These are phyloP conservation scores for Drosophila arawakana DNA, from an alignment of 1,140 invertebrate genomes.

Conservation along the genomic window DNA sequence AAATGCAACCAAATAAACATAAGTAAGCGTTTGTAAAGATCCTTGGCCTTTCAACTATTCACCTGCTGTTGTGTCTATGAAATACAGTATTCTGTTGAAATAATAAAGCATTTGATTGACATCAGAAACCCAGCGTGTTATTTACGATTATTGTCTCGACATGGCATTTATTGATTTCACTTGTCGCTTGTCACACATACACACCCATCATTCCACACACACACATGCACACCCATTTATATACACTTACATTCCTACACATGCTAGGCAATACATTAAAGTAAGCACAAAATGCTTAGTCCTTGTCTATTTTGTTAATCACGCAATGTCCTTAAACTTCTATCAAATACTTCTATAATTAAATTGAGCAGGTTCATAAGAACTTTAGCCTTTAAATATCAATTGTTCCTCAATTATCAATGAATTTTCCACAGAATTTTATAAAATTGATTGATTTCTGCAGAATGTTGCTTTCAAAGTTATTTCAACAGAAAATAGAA, in stretches of 20 bases:
- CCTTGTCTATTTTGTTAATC: conserved; percentile 43
- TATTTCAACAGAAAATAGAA: no score
- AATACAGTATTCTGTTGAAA: conserved; percentile 48
- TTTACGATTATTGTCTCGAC: conserved; percentile 63
- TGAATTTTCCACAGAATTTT: conserved; percentile 7
- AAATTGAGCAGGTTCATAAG: conserved; percentile 9
- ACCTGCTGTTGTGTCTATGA: conserved; percentile 4
- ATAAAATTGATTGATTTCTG: background rate
- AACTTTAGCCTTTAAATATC: conserved; percentile 17
- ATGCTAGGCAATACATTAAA: conserved; percentile 2
- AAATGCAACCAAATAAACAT: conserved; percentile 23
- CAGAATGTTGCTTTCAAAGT: no score
- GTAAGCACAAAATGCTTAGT: conserved; percentile 13
- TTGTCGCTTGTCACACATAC: conserved; percentile 21
- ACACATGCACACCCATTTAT: conserved; percentile 4
- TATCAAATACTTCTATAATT: conserved; percentile 18
- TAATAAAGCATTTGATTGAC: conserved; percentile 71
- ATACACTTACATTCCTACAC: conserved; percentile 6
- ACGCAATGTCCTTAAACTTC: conserved; percentile 22
- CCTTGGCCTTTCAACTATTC: conserved; percentile 3
- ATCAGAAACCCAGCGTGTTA: conserved; percentile 59
- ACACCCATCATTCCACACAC: conserved; percentile 3
- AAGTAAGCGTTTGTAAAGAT: conserved; percentile 16
- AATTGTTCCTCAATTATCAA: conserved; percentile 6
- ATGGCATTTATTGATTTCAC: conserved; percentile 64